A percentile compares a stretch with the other conserved stretches of the same genome.
phyloP scores from a whole-genome alignment of 2,888 invertebrate species.

The Sialis lutaria region DNA sequence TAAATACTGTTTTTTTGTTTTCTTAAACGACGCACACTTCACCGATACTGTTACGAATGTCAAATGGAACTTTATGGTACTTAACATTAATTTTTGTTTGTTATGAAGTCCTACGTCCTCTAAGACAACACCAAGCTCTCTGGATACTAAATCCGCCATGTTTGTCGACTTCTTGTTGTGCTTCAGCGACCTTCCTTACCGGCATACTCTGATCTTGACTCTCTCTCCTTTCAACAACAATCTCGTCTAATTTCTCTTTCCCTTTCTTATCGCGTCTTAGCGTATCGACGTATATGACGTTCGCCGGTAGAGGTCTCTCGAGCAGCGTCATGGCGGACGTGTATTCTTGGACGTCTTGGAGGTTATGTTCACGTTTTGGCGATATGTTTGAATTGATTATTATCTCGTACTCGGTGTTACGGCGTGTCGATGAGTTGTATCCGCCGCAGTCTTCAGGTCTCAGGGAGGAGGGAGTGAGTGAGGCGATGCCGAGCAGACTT shows the following conservation, averaged over 20 bases:
- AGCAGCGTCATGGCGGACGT: slow-evolving; percentile 1
- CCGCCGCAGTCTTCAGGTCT: too few relatives aligned
- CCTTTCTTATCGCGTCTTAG: slow-evolving; percentile 1
- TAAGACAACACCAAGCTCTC: slow-evolving; percentile 33
- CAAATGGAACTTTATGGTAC: too few relatives aligned
- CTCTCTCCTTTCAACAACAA: slow-evolving; percentile 7
- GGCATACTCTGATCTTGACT: background rate
- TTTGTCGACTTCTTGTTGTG: slow-evolving; percentile 18
- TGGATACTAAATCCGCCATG: slow-evolving; percentile 29
- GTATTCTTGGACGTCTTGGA: background rate
- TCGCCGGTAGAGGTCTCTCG: slow-evolving; percentile 1
- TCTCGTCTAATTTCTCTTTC: slow-evolving; percentile 4
- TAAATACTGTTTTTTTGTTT: too few relatives aligned
- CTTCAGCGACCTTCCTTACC: slow-evolving; percentile 8
- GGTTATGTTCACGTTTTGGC: background rate
- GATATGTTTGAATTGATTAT: background rate
- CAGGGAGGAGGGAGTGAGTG: too few relatives aligned
- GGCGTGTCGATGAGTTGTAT: too few relatives aligned
- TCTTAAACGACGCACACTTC: too few relatives aligned
- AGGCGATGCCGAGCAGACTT: too few relatives aligned
- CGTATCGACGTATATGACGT: background rate
- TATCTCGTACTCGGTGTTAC: background rate
- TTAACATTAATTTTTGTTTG: slow-evolving; percentile 4
- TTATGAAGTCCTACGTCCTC: slow-evolving; percentile 24
- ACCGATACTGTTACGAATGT: too few relatives aligned